Conservation (phyloP, 2,797 vertebrate species). For the Gouania willdenowi region DNA sequence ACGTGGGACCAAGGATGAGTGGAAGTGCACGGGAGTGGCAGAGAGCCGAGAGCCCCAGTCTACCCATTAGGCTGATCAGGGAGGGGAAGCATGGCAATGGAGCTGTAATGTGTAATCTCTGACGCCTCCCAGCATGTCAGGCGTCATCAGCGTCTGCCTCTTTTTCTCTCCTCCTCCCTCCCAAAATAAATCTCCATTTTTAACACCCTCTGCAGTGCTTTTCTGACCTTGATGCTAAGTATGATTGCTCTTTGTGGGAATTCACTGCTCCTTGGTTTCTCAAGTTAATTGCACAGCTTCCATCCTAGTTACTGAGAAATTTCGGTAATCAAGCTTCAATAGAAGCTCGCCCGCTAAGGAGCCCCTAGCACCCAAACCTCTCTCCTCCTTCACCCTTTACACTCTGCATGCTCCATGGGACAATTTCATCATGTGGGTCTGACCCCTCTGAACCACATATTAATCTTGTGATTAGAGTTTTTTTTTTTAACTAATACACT, state of each 20-base stretch:
- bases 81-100: constrained; percentile 46
- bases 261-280: constrained; percentile 15
- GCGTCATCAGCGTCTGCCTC: too few relatives aligned
- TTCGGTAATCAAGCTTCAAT: constrained; percentile 21
- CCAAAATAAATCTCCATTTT: background rate
- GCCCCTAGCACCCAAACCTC: constrained; percentile 9
- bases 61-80: constrained; percentile 60
- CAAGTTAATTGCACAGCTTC: constrained; percentile 18
- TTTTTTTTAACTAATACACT: too few relatives aligned
- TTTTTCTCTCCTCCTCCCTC: background rate
- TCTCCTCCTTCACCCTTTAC: constrained; percentile 10
- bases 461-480: too few relatives aligned
- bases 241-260: constrained; percentile 25
- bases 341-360: constrained; percentile 23
- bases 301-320: constrained; percentile 20
- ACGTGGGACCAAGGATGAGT: constrained; percentile 2
- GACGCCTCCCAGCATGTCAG: too few relatives aligned
- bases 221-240: constrained; percentile 34
- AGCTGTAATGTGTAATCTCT: constrained; percentile 57
- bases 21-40: constrained; percentile 17
- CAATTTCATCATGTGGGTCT: background rate
- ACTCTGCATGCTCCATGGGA: background rate
- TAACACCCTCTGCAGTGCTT: background rate
- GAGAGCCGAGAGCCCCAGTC: constrained; percentile 37
- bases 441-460: too few relatives aligned